phyloP scores from a whole-genome alignment of 1,140 invertebrate genomes.

The Neodiprion virginianus region DNA sequence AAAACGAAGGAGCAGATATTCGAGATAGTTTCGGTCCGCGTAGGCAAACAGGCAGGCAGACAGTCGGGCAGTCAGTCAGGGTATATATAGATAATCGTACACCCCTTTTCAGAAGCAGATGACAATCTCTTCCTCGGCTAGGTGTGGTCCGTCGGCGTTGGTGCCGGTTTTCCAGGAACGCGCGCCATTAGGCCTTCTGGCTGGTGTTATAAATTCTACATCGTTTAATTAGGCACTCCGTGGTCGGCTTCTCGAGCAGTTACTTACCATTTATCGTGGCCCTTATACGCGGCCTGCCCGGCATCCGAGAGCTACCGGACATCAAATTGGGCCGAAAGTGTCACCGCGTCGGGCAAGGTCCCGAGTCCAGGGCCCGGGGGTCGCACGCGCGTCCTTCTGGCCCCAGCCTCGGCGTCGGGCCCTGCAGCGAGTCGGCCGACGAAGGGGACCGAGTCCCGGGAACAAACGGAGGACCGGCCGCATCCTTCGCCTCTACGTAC shows the following conservation, averaged over 20 bases:
- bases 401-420: background rate
- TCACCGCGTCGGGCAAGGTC: constrained; percentile 1
- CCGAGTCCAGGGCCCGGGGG: background rate
- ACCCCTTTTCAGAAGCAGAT: constrained; percentile 2
- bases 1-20: background rate
- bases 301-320: constrained; percentile 50
- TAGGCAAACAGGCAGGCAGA: background rate
- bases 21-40: background rate
- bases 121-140: constrained; percentile 33
- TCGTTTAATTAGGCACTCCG: constrained; percentile 62
- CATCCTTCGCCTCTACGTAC: too few relatives aligned
- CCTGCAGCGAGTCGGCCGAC: too few relatives aligned
- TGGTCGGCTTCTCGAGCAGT: constrained; percentile 25
- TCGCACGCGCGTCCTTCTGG: constrained; percentile 3
- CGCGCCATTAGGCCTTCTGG: constrained; percentile 60
- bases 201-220: constrained; percentile 65
- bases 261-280: constrained; percentile 55
- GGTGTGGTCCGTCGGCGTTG: constrained; percentile 58
- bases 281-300: constrained; percentile 25
- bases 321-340: constrained; percentile 53
- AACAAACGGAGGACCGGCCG: background rate
- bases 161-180: constrained; percentile 60
- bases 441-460: background rate
- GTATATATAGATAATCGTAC: background rate
- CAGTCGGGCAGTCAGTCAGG: too few relatives aligned